Base-by-base conservation (phyloP, 2,113 vertebrate species). In the Osmerus eperlanus region DNA sequence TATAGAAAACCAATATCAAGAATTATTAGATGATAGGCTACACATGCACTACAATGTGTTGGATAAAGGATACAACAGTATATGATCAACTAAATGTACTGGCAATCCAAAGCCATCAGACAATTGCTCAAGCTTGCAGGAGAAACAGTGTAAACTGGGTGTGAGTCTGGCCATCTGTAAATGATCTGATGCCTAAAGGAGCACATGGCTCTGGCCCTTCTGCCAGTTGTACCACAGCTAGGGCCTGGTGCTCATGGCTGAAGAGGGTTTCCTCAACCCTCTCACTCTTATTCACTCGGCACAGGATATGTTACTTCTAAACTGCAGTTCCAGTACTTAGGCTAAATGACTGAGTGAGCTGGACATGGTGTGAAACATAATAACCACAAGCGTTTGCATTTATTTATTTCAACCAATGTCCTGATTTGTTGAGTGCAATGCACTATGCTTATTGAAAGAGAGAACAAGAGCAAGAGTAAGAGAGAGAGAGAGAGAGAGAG, bases 131-230 rank as follows among this genome's bases (percentile, higher is more conserved):
- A 58, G 55, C 9, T n/a, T 16, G 53, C 15, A 23, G 32, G 16
- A 58, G 66, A 18, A 55, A 16, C 19, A 29, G 12, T 18, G 16
- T 25, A 51, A 53, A 13, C 19, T 6, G 59, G 28, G 73, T 76
- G 73, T 69, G 65, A 80, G 61, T 23, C 65, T 19, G 65, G 47
- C 73, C 78, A 76, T 80, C 78, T 80, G 78, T 76, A 76, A n/a
- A 21, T 3, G 15, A 58, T 73, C 25, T 59, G 58, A 9, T 74
- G 53, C 64, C 64, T 65, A 51, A 15, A 19, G 19, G 41, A 51
- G 8, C 64, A 21, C 41, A 18, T 51, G 62, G 62, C 64, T 51
- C 36, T 51, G 18, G 36, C 5, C 15, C 55, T 56, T 11, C 5
- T 47, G 41, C 41, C 41, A 47, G 41, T 47, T 47, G 41, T 47